Evolutionary conservation across 2,888 invertebrate genomes (phyloP), one percentile per base, ranked within the genome.

Genomic region (Nasonovia ribisnigri): DNA sequence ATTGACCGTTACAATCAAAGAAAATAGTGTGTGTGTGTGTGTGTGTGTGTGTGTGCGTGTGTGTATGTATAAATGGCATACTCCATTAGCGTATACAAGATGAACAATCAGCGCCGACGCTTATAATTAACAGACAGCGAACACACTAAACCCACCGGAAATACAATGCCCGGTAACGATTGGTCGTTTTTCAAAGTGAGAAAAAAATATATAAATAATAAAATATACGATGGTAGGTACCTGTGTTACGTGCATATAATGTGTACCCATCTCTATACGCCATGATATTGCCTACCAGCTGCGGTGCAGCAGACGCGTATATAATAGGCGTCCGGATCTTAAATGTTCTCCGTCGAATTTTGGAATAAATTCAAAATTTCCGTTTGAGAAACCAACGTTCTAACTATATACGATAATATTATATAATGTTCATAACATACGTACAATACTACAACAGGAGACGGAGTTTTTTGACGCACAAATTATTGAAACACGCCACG

Each of bases 51-150:
- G 11, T 5, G n/a, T 36, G 16, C 20, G 36, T 36, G 77, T 77
- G 60, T 60, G 60, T 29, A 29, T 60, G 13, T 60, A 29, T 67
- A n/a, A n/a, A n/a, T n/a, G 42, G 46, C 36, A 24, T 86, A 57
- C 86, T 91, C 91, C 91, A 86, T 91, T 86, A 57, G n/a, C 86
- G 91, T 86, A 57, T 24, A 46, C 57, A 86, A 57, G 57, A 91
- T n/a, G 86, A 57, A 91, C 91, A 91, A 91, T 91, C 91, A 42
- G 26, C 24, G 46, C 57, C 84, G 57, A 46, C 86, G 86, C 20
- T 84, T 54, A 86, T 91, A 86, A 91, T 91, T 84, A 91, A 91
- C 91, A 57, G n/a, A 60, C 91, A 54, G 5, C 91, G 54, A 90
- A 60, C 46, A 46, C 67, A 90, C 67, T 90, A 60, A n/a, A 60